Percentiles rank a stretch among this genome's conserved stretches.
These are phyloP conservation scores for Tenthredo amoena DNA, from an alignment of 2,888 invertebrate genomes.

Conservation along the genomic window DNA sequence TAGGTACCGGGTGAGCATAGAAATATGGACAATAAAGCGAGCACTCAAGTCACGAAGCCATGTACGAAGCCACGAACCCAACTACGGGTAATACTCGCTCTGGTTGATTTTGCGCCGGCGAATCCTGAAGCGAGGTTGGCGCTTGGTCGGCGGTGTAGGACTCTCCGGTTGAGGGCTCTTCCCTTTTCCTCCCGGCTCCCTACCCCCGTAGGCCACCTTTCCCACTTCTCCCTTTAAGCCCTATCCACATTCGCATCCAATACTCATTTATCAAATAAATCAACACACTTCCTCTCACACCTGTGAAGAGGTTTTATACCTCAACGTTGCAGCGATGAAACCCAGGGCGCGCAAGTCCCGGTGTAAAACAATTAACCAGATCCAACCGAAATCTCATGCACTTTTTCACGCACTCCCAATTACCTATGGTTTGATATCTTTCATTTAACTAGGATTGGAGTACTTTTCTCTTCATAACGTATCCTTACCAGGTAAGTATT, in stretches of 20 bases:
- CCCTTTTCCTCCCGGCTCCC: constrained; percentile 62
- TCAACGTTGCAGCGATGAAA: constrained; percentile 19
- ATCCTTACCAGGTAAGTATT: neutral
- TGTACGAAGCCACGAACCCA: constrained; percentile 37
- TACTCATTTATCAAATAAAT: constrained; percentile 76
- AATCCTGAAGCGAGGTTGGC: constrained; percentile 50
- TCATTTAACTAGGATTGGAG: neutral
- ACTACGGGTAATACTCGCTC: constrained; percentile 33
- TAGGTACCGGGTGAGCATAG: constrained; percentile 41
- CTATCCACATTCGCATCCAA: constrained; percentile 74
- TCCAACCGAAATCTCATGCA: neutral
- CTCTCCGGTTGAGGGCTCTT: constrained; percentile 75
- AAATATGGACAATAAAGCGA: constrained; percentile 48
- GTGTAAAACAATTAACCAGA: constrained; percentile 11
- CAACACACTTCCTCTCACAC: constrained; percentile 75
- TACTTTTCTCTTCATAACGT: neutral
- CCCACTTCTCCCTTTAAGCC: constrained; percentile 69
- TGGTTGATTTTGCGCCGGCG: constrained; percentile 40
- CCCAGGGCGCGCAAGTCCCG: neutral
- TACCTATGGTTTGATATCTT: neutral
- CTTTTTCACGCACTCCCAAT: neutral
- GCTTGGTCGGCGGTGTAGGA: constrained; percentile 74
- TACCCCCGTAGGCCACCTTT: constrained; percentile 53
- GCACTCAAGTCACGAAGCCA: constrained; percentile 41
- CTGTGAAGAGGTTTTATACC: constrained; percentile 69